Evolutionary conservation across 2,888 invertebrate species (phyloP), one percentile per base, ranked within the genome.

Genomic region (Cacoxenus indagator): DNA sequence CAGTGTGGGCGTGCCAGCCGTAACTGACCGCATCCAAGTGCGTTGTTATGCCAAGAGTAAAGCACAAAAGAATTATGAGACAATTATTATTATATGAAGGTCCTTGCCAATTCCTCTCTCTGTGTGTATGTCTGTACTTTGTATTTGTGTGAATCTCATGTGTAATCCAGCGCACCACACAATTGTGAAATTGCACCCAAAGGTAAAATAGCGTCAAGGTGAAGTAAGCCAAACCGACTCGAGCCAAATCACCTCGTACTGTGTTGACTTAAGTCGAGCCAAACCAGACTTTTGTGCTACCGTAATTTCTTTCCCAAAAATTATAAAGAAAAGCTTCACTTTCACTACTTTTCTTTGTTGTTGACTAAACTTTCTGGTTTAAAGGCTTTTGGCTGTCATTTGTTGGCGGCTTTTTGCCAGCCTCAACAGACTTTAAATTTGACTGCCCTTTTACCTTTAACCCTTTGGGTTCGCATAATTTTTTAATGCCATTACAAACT

Each of bases 131-230:
- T 46, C 70, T 78, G 71, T 68, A 67, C 71, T 68, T 17, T 67
- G 68, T 51, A 55, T 68, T 69, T 61, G 66, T 46, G 46, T 59
- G 69, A 64, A 72, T 67, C 78, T 77, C 84, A 79, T 81, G 78
- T 78, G 71, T 73, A 73, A 71, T 71, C 70, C 72, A 68, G 72
- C 67, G 19, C 62, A 81, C 72, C 78, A 81, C n/a, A n/a, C 86
- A 81, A 84, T 84, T 84, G 84, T 77, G 78, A 78, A 84, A 85
- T 81, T 86, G 82, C 82, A 75, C 85, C 86, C 84, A 76, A 72
- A 74, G 80, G 86, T 78, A 71, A 68, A 69, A 70, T 64, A 66
- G 55, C 66, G 31, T 17, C 43, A 45, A 61, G 27, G n/a, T 26
- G n/a, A 24, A 24, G 27, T 19, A 31, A 37, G 43, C 17, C 29